Percentiles rank a stretch among this genome's conserved stretches.
Conservation (phyloP, 30 jellyfish, hydroid and myxozoan genomes). For the Hydractinia echinata region DNA sequence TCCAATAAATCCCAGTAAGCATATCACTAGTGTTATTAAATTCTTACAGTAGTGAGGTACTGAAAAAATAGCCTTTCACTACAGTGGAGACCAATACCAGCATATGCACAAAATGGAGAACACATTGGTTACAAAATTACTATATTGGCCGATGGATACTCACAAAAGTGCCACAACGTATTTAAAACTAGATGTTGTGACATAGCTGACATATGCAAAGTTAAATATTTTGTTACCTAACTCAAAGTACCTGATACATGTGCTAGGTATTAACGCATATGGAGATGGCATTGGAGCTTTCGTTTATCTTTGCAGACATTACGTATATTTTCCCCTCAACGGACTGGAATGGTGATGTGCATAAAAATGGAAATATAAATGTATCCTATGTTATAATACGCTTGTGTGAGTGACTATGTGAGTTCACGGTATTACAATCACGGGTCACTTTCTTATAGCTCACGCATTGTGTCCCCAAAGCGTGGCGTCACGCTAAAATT, state of each 20-base stretch:
- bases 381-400: too few relatives aligned
- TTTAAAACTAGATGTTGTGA: neutral
- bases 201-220: neutral
- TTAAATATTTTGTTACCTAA: neutral
- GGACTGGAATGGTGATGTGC: too few relatives aligned
- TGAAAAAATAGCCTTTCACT: conserved; percentile 5
- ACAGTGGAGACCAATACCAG: neutral
- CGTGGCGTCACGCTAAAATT: too few relatives aligned
- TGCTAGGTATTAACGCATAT: conserved; percentile 1
- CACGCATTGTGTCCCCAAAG: too few relatives aligned
- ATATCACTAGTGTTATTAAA: too few relatives aligned
- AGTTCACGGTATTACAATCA: too few relatives aligned
- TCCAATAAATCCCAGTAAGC: too few relatives aligned
- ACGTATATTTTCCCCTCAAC: too few relatives aligned
- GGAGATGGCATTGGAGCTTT: conserved; percentile 1
- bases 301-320: neutral
- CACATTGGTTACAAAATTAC: neutral
- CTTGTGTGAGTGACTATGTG: too few relatives aligned
- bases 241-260: neutral
- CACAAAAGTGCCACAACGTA: neutral
- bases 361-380: too few relatives aligned
- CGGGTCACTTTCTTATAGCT: too few relatives aligned
- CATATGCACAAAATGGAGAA: neutral
- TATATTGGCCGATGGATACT: neutral
- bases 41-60: neutral